Conservation (phyloP, 2,797 vertebrate genomes). For the Pipistrellus pipistrellus region DNA sequence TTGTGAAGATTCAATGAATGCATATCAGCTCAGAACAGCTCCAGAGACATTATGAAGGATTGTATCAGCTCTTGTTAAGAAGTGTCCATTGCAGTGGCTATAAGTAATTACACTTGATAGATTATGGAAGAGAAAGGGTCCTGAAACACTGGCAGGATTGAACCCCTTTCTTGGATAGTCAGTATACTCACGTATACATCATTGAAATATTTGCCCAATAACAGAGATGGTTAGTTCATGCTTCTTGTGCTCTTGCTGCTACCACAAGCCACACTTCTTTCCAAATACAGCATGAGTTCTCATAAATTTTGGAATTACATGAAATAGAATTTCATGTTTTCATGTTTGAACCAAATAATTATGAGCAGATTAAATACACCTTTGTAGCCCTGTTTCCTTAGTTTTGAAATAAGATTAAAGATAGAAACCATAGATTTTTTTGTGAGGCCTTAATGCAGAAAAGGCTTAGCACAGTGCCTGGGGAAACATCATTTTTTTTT, state of each 20-base stretch:
- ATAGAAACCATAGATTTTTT: background rate
- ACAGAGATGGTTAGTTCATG: background rate
- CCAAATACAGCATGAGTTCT: background rate
- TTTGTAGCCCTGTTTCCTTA: background rate
- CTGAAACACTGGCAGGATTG: slow-evolving; percentile 13
- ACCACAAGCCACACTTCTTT: background rate
- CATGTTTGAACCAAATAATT: background rate
- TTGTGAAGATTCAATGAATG: background rate
- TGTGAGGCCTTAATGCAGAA: background rate
- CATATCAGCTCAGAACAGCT: background rate
- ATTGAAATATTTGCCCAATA: background rate
- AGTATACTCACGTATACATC: background rate
- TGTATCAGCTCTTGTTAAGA: background rate
- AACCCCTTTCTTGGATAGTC: background rate
- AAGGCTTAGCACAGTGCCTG: background rate
- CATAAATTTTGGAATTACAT: background rate
- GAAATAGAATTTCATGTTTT: background rate
- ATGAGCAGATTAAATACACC: background rate
- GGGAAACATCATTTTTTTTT: background rate
- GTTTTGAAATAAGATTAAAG: slow-evolving; percentile 20
- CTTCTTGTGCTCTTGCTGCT: background rate
- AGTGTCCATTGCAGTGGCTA: background rate
- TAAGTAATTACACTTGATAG: background rate
- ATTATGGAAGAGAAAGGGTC: background rate
- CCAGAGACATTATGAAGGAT: background rate